Evolutionary conservation across 2,888 invertebrate species (phyloP).

Genomic region (Fragum whitleyi): DNA sequence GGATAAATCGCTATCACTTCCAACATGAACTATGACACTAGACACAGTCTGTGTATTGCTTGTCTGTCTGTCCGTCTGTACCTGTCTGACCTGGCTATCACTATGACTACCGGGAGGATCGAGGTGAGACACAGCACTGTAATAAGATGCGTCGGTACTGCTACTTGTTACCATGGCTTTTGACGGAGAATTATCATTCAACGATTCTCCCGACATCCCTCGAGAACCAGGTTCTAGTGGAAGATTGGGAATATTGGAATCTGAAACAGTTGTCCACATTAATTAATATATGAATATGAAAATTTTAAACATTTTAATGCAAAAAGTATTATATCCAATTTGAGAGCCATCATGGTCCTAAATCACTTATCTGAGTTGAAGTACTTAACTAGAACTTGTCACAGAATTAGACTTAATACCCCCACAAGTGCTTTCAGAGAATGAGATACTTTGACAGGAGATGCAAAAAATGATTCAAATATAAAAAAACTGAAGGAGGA

Average conservation of each 20-base stretch:
- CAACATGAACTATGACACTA: conserved; percentile 12
- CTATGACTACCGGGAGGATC: conserved; percentile 4
- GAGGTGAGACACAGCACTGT: conserved; percentile 50
- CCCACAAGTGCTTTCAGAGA: no score
- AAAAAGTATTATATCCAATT: background rate
- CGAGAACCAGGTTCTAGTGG: conserved; percentile 30
- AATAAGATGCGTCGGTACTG: conserved; percentile 59
- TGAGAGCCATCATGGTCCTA: no score
- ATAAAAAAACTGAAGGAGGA: no score
- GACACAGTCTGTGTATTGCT: conserved; percentile 28
- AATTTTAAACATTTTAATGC: no score
- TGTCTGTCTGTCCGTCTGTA: conserved; percentile 2
- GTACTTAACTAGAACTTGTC: no score
- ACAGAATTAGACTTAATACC: no score
- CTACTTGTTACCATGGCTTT: conserved; percentile 33
- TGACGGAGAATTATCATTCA: conserved; percentile 41
- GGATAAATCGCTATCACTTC: background rate
- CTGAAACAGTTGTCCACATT: no score
- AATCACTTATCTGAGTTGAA: no score
- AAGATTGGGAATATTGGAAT: conserved; percentile 57
- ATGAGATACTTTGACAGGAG: no score
- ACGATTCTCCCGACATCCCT: background rate
- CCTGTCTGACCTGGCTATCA: background rate
- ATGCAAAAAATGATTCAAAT: no score
- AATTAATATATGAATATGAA: no score